Conservation (phyloP, 2,797 vertebrate genomes). For the Uromys caudimaculatus region DNA sequence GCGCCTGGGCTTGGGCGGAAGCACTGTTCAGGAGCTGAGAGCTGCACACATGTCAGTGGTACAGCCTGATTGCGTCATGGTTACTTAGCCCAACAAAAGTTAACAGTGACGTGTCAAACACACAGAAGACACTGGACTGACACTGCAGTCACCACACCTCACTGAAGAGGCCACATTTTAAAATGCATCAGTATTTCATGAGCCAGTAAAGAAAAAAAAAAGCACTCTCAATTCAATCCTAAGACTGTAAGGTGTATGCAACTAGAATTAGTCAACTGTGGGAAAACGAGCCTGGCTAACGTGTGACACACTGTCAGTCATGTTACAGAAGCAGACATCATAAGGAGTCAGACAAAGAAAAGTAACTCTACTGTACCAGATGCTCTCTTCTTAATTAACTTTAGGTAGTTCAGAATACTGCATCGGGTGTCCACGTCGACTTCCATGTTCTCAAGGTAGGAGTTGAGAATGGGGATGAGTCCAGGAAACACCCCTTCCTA, state of each 20-base stretch:
- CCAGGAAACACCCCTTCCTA: constrained; percentile 98
- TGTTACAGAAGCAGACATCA: background rate
- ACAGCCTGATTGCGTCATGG: background rate
- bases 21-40: background rate
- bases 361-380: constrained; percentile 91
- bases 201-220: background rate
- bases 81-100: background rate
- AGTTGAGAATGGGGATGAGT: constrained; percentile 97
- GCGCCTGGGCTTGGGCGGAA: too few species aligned
- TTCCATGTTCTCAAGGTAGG: constrained; percentile 99
- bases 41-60: rapidly evolving
- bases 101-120: background rate
- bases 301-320: rapidly evolving
- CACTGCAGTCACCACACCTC: background rate
- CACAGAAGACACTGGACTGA: background rate
- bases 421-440: constrained; percentile 99
- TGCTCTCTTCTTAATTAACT: constrained; percentile 98
- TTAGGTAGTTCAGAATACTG: constrained; percentile 98
- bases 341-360: background rate
- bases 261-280: background rate
- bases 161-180: background rate
- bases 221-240: background rate
- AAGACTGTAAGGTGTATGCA: too few species aligned
- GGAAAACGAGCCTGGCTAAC: background rate
- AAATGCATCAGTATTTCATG: background rate